Evolutionary conservation across 2,888 invertebrate genomes (phyloP).

Genomic region (Ctena decussata): DNA sequence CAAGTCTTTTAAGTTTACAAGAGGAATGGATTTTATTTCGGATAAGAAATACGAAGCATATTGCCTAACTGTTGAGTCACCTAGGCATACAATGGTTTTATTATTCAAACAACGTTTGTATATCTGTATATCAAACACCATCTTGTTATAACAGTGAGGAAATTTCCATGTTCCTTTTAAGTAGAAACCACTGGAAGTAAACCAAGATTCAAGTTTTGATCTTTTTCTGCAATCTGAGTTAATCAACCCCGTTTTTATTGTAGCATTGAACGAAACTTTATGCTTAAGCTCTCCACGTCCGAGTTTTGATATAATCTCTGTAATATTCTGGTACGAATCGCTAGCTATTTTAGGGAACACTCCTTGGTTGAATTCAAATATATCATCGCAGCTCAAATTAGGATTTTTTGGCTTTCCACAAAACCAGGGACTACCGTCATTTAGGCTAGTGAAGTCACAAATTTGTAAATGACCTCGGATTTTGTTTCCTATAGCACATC

Average conservation of each 20-base stretch:
- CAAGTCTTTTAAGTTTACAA: conserved; percentile 11
- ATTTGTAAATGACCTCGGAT: conserved; percentile 37
- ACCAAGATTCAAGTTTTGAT: conserved; percentile 29
- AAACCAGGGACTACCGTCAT: conserved; percentile 45
- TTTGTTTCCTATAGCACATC: conserved; percentile 39
- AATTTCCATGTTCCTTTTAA: conserved; percentile 16
- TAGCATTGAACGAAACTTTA: background rate
- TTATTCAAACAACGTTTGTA: conserved; percentile 40
- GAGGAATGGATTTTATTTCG: conserved; percentile 12
- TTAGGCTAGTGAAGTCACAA: conserved; percentile 52
- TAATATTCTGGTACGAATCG: background rate
- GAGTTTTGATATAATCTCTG: conserved; percentile 33
- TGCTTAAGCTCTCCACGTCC: conserved; percentile 30
- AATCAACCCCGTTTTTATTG: background rate
- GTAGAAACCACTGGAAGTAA: background rate
- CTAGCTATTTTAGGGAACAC: conserved; percentile 3
- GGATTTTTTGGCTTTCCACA: conserved; percentile 44
- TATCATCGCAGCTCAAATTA: conserved; percentile 19
- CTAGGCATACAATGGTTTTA: conserved; percentile 41
- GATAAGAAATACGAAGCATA: conserved; percentile 39
- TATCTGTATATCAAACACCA: background rate
- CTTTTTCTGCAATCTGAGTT: background rate
- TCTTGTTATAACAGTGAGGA: background rate
- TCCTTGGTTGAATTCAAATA: conserved; percentile 27
- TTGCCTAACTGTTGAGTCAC: conserved; percentile 56